Base-by-base conservation (phyloP, 23 tunicate species). In the Halocynthia roretzi region DNA sequence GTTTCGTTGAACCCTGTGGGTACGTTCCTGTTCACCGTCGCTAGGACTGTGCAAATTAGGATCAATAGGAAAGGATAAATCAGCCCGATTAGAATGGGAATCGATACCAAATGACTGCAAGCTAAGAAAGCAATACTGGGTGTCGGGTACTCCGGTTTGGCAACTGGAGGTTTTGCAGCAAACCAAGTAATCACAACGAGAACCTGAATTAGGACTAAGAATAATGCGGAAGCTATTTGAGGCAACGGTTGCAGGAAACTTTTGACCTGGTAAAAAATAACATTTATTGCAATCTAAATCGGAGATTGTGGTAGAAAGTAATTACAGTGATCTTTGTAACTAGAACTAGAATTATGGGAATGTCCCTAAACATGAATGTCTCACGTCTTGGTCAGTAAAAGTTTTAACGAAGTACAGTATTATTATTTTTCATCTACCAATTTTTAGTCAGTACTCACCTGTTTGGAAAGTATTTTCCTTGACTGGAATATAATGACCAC, bases 1-100 rank as follows among this genome's bases (percentile, higher is more conserved):
- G 87, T 76, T 69, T 83, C 87, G 54, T 77, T 83, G 52, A 83
- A 83, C 11, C 87, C 87, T 7, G 87, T 83, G 7, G 87, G 87
- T 6, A 84, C 83, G 51, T 84, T 71, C 7, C 89, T 70, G 57
- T 84, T 84, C 5, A 84, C 77, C 7, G 89, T 78, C 8, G 89
- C 89, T 51, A 84, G 49, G 7, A 84, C 63, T 6, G 89, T 78
- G 66, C 89, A 84, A 8, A 62, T 51, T 8, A 84, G 7, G 22
- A 84, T 78, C 7, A 84, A 78, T 68, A 84, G 7, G n/a, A 71
- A 56, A n/a, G 89, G 89, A 61, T 78, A 78, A 10, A 70, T 75
- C 6, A 84, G 71, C 5, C 89, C 89, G 23, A 56, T 68, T 15
- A 84, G 73, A 7, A 78, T 64, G n/a, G 78, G 67, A 19, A 83